Base-by-base conservation (phyloP, 1,140 invertebrate species). In the Acromyrmex echinatior region DNA sequence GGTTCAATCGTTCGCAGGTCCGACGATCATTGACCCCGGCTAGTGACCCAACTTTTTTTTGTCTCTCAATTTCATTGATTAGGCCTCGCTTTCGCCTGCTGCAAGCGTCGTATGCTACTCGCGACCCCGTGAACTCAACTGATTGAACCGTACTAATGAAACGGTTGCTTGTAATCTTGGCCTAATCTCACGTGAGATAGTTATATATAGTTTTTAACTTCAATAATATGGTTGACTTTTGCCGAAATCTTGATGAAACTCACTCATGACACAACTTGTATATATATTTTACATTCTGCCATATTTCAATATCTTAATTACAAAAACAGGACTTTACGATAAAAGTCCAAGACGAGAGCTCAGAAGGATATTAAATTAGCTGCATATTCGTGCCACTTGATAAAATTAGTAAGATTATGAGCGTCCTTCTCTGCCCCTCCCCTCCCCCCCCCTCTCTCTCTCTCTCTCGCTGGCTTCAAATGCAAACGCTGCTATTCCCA, bases 61-160 rank as follows among this genome's bases (percentile, higher is more conserved):
- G 93, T 94, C 94, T 94, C 92, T 92, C 94, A 95, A 95, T 95
- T 94, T 92, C 94, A 94, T 94, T 95, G 94, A 95, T 95, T 95
- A 93, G 93, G 92, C 87, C 76, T 89, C 86, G 70, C 80, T 77
- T 76, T 49, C 53, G 49, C 12, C 71, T 18, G 63, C 74, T 81
- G 56, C 58, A 84, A 89, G 73, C 66, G 84, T 87, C 79, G 68
- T 86, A 51, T 62, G 80, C 70, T 49, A 49, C 88, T 65, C 62
- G 86, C 87, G 73, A 87, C 87, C 87, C 79, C 84, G 68, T 73
- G 73, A 86, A 78, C 86, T 85, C 71, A 65, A 91, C 92, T 92
- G 92, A 94, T 95, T 94, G 92, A 91, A 91, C 90, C 90, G 91
- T 91, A 93, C 94, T 95, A 95, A 95, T 95, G 94, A 95, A 95